These are phyloP conservation scores for Aplysina aerophoba DNA, from an alignment of 37 sponge, comb jelly and placozoan species.

Conservation along the genomic window DNA sequence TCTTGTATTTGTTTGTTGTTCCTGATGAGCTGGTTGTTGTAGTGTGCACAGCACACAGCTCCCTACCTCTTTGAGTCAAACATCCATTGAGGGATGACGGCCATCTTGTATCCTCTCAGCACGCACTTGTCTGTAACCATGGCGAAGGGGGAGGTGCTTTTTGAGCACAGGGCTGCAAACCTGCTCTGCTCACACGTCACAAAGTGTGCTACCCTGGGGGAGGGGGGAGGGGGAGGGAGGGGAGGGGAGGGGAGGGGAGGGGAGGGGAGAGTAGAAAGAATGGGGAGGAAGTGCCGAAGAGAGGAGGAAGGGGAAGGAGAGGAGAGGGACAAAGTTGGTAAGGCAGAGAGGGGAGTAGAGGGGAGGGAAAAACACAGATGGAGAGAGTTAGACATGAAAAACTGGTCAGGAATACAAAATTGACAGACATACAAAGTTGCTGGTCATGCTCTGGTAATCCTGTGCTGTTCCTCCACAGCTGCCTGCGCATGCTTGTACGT, in stretches of 20 bases:
- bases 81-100: constrained; percentile 57
- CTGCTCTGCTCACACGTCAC: constrained; percentile 58
- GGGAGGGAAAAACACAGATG: neutral
- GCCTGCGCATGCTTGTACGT: neutral
- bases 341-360: too few species aligned
- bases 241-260: too few species aligned
- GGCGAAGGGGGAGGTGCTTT: constrained; percentile 20
- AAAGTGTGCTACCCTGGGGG: constrained; percentile 33
- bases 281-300: too few species aligned
- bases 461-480: constrained; percentile 2
- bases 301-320: too few species aligned
- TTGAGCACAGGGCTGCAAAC: constrained; percentile 28
- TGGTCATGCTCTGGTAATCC: too few species aligned
- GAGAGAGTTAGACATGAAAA: neutral
- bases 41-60: too few species aligned
- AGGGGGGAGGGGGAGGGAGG: too few species aligned
- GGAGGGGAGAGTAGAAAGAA: too few species aligned
- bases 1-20: too few species aligned
- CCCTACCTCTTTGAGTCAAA: constrained; percentile 49
- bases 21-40: too few species aligned
- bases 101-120: constrained; percentile 59
- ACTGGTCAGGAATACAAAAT: neutral
- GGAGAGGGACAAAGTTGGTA: too few species aligned
- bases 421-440: neutral
- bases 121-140: constrained; percentile 27